Conservation (phyloP, 1,140 invertebrate genomes). For the Pogonomyrmex barbatus region DNA sequence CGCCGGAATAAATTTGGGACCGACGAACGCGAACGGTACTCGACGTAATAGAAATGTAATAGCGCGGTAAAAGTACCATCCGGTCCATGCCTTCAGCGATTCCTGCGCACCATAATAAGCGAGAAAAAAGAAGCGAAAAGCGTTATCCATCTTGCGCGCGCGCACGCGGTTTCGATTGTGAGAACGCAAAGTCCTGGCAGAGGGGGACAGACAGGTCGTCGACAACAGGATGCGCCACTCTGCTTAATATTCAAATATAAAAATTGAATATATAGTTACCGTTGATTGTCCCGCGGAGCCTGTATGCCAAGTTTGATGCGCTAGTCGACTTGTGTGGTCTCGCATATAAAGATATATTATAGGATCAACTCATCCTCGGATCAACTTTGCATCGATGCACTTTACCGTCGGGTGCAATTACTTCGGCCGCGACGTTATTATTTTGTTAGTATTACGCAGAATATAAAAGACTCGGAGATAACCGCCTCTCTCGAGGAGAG, state of each 20-base stretch:
- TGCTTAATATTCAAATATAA: constrained; percentile 79
- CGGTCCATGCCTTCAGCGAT: constrained; percentile 55
- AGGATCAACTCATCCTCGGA: constrained; percentile 30
- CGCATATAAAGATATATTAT: constrained; percentile 62
- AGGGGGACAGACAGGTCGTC: constrained; percentile 44
- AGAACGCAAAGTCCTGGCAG: constrained; percentile 45
- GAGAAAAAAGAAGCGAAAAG: constrained; percentile 10
- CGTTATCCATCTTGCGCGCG: constrained; percentile 36
- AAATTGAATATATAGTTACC: constrained; percentile 82
- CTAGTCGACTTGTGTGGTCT: constrained; percentile 77
- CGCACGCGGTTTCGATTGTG: constrained; percentile 26
- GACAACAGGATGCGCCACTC: constrained; percentile 67
- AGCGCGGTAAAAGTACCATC: constrained; percentile 50
- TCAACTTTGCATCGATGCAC: constrained; percentile 34
- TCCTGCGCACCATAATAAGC: constrained; percentile 45
- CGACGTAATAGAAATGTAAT: constrained; percentile 47
- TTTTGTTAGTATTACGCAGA: constrained; percentile 3
- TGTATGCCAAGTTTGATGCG: constrained; percentile 78
- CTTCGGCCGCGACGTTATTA: constrained; percentile 6
- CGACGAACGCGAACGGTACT: constrained; percentile 6
- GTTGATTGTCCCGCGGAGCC: constrained; percentile 75
- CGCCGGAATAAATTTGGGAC: neutral
- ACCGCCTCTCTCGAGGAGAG: neutral
- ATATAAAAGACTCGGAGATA: constrained; percentile 32
- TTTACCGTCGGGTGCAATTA: constrained; percentile 39